Evolutionary conservation across 1,140 invertebrate species (phyloP).

Genomic region (Drosophila bifasciata): DNA sequence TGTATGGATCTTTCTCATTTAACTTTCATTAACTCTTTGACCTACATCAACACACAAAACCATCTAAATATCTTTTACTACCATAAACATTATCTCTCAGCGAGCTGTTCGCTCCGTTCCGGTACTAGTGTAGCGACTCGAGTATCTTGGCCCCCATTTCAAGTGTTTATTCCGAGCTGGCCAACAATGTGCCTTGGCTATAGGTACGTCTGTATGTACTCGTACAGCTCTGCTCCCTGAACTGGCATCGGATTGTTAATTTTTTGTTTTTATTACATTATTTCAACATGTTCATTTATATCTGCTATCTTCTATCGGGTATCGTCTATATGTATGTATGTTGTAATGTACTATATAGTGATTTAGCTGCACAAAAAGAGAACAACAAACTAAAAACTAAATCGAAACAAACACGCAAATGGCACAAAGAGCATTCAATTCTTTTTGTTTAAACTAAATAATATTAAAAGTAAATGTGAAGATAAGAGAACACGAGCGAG

Average conservation of each 20-base stretch:
- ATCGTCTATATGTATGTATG: constrained; percentile 33
- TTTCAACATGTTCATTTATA: constrained; percentile 53
- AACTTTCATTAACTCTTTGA: neutral
- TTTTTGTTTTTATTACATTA: constrained; percentile 56
- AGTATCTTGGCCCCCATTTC: constrained; percentile 42
- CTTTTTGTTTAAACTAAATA: constrained; percentile 62
- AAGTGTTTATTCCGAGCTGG: constrained; percentile 39
- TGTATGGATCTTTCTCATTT: neutral
- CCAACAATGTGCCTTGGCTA: constrained; percentile 2
- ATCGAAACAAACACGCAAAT: constrained; percentile 64
- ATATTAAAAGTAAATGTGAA: constrained; percentile 51
- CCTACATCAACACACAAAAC: constrained; percentile 29
- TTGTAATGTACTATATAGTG: constrained; percentile 16
- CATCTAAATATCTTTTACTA: constrained; percentile 6
- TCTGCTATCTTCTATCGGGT: constrained; percentile 30
- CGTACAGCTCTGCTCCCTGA: constrained; percentile 3
- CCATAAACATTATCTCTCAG: constrained; percentile 6
- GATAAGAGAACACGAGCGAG: constrained; percentile 27
- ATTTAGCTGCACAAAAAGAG: constrained; percentile 44
- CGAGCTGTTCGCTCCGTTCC: neutral
- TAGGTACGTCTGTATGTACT: neutral
- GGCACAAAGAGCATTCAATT: constrained; percentile 52
- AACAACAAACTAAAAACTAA: constrained; percentile 62
- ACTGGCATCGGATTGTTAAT: constrained; percentile 23
- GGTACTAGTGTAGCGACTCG: constrained; percentile 12